These are phyloP conservation scores for Sarcophaga variegata DNA, from an alignment of 2,888 invertebrate genomes.

Conservation along the genomic window DNA sequence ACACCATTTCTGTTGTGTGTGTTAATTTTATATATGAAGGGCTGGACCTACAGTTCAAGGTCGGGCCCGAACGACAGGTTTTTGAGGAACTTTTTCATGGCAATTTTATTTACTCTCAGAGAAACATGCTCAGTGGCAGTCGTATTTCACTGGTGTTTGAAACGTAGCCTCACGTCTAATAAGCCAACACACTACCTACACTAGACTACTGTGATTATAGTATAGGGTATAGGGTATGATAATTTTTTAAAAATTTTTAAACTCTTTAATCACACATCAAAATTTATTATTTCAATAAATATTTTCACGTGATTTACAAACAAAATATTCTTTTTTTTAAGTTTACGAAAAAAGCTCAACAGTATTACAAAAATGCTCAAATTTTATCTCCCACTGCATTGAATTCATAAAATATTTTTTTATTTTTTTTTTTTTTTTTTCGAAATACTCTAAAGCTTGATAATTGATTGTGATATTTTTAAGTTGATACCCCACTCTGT, in stretches of 20 bases:
- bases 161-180: no score
- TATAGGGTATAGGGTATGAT: no score
- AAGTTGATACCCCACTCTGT: constrained; percentile 37
- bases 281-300: neutral
- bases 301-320: neutral
- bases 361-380: neutral
- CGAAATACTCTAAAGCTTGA: neutral
- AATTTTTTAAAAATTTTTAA: neutral
- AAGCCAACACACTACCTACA: no score
- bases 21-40: no score
- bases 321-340: neutral
- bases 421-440: neutral
- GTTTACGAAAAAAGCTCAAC: neutral
- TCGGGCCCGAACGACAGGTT: no score
- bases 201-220: no score
- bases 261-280: constrained; percentile 3
- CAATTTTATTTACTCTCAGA: no score
- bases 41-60: no score
- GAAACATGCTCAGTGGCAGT: no score
- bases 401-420: constrained; percentile 14
- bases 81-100: no score
- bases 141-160: no score
- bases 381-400: constrained; percentile 44
- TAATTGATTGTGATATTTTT: constrained; percentile 27
- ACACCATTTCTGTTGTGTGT: no score